Base-by-base conservation (phyloP, 2,113 vertebrate genomes). In the Sclerurus mexicanus region DNA sequence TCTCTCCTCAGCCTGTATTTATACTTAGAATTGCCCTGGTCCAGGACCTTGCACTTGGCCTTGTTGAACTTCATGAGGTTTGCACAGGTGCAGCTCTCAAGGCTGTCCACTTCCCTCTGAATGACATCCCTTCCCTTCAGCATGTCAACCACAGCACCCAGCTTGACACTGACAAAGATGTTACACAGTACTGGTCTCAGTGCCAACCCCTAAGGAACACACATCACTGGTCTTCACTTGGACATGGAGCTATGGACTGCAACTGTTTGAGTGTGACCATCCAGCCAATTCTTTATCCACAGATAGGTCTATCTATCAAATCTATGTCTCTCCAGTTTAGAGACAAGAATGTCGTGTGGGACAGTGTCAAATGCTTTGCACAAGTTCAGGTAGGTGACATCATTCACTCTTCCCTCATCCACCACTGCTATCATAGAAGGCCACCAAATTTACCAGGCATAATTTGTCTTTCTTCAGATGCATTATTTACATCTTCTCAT, bases 91-190 rank as follows among this genome's bases (percentile, higher is more conserved):
- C 67, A 37, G 12, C 27, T 52, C 27, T 71, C 47, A 71, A 30
- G 35, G 14, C 20, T 71, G 35, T 35, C 35, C 47, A 50, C 19
- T 28, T 69, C 27, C 13, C 47, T 69, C 20, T 52, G 35, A 35
- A 52, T 39, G 27, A 3, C n/a, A 71, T 39, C 35, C 27, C 35
- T 71, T 71, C 19, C 68, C 17, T 39, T 19, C 14, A 9, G 27
- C 3, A 10, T 30, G n/a, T 52, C 2, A 2, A 37, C 7, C 5
- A 4, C 13, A 15, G 35, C 27, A 39, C 20, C 39, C 7, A 52
- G 47, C 47, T 33, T 44, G 40, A 23, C 30, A 33, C 14, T 50
- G n/a, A 37, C 35, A 52, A 39, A 50, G 20, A 22, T 39, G 20
- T 52, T 30, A 11, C 50, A 39, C 35, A 52, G 67, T 16, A 10